Base-by-base conservation (phyloP, 2,113 vertebrate species). In the Porphyrio hochstetteri region DNA sequence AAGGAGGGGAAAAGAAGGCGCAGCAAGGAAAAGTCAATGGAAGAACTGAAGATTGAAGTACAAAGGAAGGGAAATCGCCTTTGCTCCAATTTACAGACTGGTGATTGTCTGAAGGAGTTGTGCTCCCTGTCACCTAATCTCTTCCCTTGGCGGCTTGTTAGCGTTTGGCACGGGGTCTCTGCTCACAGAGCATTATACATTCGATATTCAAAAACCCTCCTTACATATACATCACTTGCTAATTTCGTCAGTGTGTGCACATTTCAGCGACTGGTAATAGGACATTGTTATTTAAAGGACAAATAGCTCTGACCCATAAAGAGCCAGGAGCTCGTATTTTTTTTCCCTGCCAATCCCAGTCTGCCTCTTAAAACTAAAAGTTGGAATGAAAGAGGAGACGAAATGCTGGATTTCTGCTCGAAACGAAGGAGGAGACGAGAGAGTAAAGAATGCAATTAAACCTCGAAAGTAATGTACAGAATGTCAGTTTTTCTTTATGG, bases 91-190 rank as follows among this genome's bases (percentile, higher is more conserved):
- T 98, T 98, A 96, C 97, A 96, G 90, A 92, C 82, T 92, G 94
- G 96, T 97, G 98, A 98, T 98, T 97, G 98, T 98, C 98, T 95
- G 97, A 96, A 95, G 95, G 96, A 97, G 96, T 94, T 94, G 92
- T 90, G 95, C 93, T 97, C 96, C 90, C 96, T 86, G 89, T 97
- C 98, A 98, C 95, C 96, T 98, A 99, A 99, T 99, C 98, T 98
- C 98, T 98, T 99, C 99, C 99, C 99, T 96, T 97, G 98, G 98
- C 98, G 98, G 99, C 99, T 99, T 99, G 99, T 99, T 99, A 99
- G 98, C 97, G 98, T 98, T 98, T 98, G 98, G 97, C 98, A 98
- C 97, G 85, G 96, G 95, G 97, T 97, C 97, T 98, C 97, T 95
- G 82, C 82, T 92, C 96, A 93, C 88, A 93, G 92, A 90, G 83